Percentiles rank a stretch among this genome's conserved stretches.
phyloP scores from a whole-genome alignment of 1,140 invertebrate genomes.

The Drosophila hydei region DNA sequence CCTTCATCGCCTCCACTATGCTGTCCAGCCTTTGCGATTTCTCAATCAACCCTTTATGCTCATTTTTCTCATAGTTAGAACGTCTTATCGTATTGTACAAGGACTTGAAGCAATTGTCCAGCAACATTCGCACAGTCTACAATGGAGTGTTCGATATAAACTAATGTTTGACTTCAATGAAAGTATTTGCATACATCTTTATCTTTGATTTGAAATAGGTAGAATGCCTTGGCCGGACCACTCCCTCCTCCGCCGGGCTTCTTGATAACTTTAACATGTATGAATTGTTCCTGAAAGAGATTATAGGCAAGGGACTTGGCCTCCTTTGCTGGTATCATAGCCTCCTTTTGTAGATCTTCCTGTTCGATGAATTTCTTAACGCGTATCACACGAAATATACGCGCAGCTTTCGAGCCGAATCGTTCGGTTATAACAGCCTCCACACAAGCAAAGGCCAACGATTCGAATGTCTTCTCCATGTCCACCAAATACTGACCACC shows the following conservation, averaged over 20 bases:
- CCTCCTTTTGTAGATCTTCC: constrained; percentile 93
- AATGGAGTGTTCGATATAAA: neutral
- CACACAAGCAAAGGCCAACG: constrained; percentile 88
- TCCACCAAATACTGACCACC: constrained; percentile 91
- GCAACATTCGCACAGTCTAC: constrained; percentile 88
- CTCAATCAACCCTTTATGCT: constrained; percentile 91
- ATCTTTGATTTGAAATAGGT: constrained; percentile 89
- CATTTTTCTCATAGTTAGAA: constrained; percentile 86
- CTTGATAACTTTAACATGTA: constrained; percentile 85
- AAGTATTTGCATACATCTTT: constrained; percentile 68
- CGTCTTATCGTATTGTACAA: constrained; percentile 89
- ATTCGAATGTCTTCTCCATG: constrained; percentile 86
- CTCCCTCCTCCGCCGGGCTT: constrained; percentile 84
- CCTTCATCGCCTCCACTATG: constrained; percentile 90
- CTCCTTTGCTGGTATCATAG: constrained; percentile 95
- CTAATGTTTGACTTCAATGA: neutral
- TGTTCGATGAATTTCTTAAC: constrained; percentile 92
- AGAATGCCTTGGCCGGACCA: constrained; percentile 88
- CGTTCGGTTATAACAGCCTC: constrained; percentile 92
- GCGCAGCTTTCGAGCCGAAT: constrained; percentile 92
- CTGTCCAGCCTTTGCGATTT: constrained; percentile 93
- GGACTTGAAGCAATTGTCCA: constrained; percentile 91
- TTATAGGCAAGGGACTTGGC: constrained; percentile 93
- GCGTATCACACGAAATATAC: constrained; percentile 93
- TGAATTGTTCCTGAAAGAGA: constrained; percentile 92